Percentiles rank a stretch among this genome's conserved stretches.
Evolutionary conservation across 2,113 vertebrate species (phyloP).

Genomic region (Sprattus sprattus): DNA sequence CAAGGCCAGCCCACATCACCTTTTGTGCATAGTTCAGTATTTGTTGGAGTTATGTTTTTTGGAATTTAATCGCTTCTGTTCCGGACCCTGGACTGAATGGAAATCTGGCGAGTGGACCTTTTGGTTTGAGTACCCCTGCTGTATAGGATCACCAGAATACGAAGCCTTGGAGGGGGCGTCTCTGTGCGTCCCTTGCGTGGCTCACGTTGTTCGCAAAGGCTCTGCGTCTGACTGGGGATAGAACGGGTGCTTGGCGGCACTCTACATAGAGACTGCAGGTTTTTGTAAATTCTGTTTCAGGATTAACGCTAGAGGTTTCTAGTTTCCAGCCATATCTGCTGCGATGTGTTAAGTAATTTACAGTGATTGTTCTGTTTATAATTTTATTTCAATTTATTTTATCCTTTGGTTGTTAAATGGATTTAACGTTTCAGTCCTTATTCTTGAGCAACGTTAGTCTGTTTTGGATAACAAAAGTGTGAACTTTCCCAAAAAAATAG

Average conservation of each 20-base stretch:
- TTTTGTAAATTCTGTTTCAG: background rate
- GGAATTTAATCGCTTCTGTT: too few relatives aligned
- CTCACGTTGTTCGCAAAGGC: background rate
- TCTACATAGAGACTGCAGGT: background rate
- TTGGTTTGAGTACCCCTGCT: too few relatives aligned
- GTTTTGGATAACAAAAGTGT: background rate
- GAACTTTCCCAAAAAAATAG: background rate
- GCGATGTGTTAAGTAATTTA: background rate
- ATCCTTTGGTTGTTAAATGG: background rate
- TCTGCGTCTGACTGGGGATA: conserved; percentile 4
- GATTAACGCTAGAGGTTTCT: background rate
- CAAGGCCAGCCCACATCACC: too few relatives aligned
- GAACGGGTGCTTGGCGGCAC: background rate
- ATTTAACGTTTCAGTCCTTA: background rate
- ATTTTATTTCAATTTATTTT: background rate
- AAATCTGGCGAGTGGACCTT: too few relatives aligned
- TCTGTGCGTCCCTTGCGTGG: background rate
- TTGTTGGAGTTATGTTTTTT: too few relatives aligned
- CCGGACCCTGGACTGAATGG: too few relatives aligned
- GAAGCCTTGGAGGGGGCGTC: background rate
- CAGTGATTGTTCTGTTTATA: background rate
- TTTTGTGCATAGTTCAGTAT: too few relatives aligned
- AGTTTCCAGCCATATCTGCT: background rate
- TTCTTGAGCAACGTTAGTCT: background rate
- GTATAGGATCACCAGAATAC: too few relatives aligned